Evolutionary conservation across 92 coral and sea anemone genomes (phyloP).

Genomic region (Epizoanthus illoricatus): DNA sequence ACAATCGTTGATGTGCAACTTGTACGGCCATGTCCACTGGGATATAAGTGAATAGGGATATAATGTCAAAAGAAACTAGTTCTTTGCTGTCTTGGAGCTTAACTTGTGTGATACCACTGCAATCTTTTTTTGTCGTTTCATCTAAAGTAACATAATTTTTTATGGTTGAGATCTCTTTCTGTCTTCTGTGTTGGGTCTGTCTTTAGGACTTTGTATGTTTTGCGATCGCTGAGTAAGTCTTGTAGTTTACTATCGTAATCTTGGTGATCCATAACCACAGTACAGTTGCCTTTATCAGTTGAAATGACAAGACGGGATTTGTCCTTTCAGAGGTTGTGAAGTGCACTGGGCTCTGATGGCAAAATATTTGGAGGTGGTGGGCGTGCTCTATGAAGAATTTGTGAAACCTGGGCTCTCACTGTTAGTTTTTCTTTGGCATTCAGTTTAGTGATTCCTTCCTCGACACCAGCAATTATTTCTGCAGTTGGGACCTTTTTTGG

Average conservation of each 20-base stretch:
- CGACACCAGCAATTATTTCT: conserved; percentile 15
- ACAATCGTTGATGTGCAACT: too few relatives aligned
- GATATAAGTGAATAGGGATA: too few relatives aligned
- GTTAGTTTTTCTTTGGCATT: neutral
- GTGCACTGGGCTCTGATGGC: neutral
- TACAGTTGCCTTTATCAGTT: too few relatives aligned
- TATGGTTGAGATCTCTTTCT: neutral
- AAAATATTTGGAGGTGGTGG: neutral
- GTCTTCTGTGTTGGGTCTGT: conserved; percentile 3
- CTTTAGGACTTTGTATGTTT: neutral
- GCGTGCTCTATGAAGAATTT: neutral
- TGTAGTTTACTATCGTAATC: neutral
- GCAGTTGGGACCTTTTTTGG: conserved; percentile 5
- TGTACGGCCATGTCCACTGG: too few relatives aligned
- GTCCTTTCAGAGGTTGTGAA: neutral
- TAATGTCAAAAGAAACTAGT: too few relatives aligned
- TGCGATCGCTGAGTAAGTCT: neutral
- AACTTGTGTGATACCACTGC: too few relatives aligned
- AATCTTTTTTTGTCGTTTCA: neutral
- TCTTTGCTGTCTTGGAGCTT: too few relatives aligned
- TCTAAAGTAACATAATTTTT: neutral
- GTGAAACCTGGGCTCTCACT: conserved; percentile 4
- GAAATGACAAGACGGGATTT: too few relatives aligned
- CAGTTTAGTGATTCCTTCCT: conserved; percentile 6
- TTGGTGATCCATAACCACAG: neutral